These are phyloP conservation scores for Pseudomyrmex pallidus DNA, from an alignment of 1,140 invertebrate species.

Conservation along the genomic window DNA sequence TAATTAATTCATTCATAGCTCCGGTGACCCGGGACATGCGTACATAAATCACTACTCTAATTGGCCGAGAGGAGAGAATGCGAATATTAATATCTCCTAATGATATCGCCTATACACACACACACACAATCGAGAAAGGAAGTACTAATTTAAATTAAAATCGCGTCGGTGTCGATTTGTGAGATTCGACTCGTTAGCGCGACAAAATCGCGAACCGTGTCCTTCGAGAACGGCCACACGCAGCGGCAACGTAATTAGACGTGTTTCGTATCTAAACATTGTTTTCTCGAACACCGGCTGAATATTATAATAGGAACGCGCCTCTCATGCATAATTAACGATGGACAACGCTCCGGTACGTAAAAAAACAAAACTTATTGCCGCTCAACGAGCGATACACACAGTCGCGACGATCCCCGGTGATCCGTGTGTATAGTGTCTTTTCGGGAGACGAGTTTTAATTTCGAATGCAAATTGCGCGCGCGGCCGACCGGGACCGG, in stretches of 20 bases:
- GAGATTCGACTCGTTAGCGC: slow-evolving; percentile 35
- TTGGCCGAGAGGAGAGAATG: neutral
- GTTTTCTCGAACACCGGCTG: slow-evolving; percentile 17
- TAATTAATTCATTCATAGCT: slow-evolving; percentile 50
- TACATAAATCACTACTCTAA: slow-evolving; percentile 49
- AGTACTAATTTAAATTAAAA: slow-evolving; percentile 23
- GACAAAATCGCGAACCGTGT: slow-evolving; percentile 9
- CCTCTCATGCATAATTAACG: slow-evolving; percentile 49
- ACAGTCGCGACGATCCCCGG: neutral
- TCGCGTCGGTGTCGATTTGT: slow-evolving; percentile 8
- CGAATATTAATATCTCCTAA: slow-evolving; percentile 33
- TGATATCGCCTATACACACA: neutral
- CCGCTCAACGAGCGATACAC: slow-evolving; percentile 26
- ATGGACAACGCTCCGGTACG: neutral
- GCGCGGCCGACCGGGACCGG: neutral
- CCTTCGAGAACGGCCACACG: slow-evolving; percentile 28
- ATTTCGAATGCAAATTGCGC: slow-evolving; percentile 59
- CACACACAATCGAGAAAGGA: neutral
- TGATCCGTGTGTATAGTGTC: neutral
- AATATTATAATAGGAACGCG: slow-evolving; percentile 33
- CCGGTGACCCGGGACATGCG: slow-evolving; percentile 1
- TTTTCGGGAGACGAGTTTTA: slow-evolving; percentile 38
- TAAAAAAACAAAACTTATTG: slow-evolving; percentile 28
- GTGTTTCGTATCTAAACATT: slow-evolving; percentile 37
- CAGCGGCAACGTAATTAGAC: slow-evolving; percentile 24